Evolutionary conservation across 2,113 vertebrate species (phyloP), one percentile per base, ranked within the genome.

Genomic region (Amia ocellicauda): DNA sequence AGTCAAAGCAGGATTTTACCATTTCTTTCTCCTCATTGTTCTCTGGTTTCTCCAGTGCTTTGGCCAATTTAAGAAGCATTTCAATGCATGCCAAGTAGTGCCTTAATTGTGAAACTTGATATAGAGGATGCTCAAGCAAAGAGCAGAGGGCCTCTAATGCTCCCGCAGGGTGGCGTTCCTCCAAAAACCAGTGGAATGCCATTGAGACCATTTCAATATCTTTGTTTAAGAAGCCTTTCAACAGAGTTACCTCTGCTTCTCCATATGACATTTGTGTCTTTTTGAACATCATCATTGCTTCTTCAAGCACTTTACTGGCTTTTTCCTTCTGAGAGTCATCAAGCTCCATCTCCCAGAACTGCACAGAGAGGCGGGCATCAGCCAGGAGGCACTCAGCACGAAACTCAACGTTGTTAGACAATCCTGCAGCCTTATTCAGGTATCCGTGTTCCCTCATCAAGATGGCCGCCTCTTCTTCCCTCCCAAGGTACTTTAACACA

Each of bases 1-100:
- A 90, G 40, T 87, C 86, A 51, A 88, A 87, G 75, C 88, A 90
- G 20, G 81, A 87, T 42, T 88, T 91, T 29, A 92, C 86, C 83
- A 88, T 88, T 53, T 89, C 88, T 63, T 81, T 89, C 64, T 91
- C 88, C 0, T 77, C 88, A 0, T 90, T 92, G 72, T 74, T 90
- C 49, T 69, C 75, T 22, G 80, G 82, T n/a, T 76, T 84, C 24
- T 75, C 75, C 36, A 92, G 77, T 14, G 72, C 71, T 1, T 56
- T 80, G 42, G 85, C 82, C 42, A 91, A 69, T n/a, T 28, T 74
- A 41, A 91, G 66, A 55, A 92, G 81, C 40, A 78, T 74, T 52
- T 71, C 69, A 54, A 90, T 63, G 22, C 86, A 88, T 0, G 3
- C 61, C 53, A 64, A 17, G 19, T 53, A 47, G 11, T 5, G 65